phyloP scores from a whole-genome alignment of 2,888 invertebrate species.

The Uloborus plumipes region DNA sequence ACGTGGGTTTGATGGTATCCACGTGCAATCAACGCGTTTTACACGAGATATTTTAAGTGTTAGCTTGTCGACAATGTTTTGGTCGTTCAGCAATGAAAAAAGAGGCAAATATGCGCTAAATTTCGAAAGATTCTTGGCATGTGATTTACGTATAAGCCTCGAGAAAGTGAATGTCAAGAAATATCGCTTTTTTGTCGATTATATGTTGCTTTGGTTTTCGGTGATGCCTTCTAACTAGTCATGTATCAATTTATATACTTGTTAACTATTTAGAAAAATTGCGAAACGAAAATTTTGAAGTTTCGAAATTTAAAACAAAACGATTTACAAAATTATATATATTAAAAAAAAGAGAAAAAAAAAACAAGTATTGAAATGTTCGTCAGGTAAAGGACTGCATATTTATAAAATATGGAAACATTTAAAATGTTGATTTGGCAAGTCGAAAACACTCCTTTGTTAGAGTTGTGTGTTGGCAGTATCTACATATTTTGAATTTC shows the following conservation, averaged over 20 bases:
- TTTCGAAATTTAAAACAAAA: slow-evolving; percentile 42
- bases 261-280: slow-evolving; percentile 61
- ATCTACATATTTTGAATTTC: slow-evolving; percentile 52
- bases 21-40: no score
- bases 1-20: no score
- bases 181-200: slow-evolving; percentile 1
- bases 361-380: slow-evolving; percentile 42
- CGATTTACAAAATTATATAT: not conserved
- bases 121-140: not conserved
- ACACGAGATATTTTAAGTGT: no score
- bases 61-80: no score
- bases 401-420: slow-evolving; percentile 32
- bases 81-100: no score
- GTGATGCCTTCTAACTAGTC: slow-evolving; percentile 60
- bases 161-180: not conserved
- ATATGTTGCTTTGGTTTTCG: slow-evolving; percentile 23
- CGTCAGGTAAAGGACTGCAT: slow-evolving; percentile 36
- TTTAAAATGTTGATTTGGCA: slow-evolving; percentile 40
- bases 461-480: slow-evolving; percentile 61
- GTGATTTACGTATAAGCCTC: no score
- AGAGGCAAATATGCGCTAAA: no score
- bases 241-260: slow-evolving; percentile 64
- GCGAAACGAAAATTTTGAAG: slow-evolving; percentile 36
- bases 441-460: slow-evolving; percentile 45
- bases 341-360: slow-evolving; percentile 33